Conservation (phyloP, 2,888 invertebrate genomes). For the Lepidochrysops patricia region DNA sequence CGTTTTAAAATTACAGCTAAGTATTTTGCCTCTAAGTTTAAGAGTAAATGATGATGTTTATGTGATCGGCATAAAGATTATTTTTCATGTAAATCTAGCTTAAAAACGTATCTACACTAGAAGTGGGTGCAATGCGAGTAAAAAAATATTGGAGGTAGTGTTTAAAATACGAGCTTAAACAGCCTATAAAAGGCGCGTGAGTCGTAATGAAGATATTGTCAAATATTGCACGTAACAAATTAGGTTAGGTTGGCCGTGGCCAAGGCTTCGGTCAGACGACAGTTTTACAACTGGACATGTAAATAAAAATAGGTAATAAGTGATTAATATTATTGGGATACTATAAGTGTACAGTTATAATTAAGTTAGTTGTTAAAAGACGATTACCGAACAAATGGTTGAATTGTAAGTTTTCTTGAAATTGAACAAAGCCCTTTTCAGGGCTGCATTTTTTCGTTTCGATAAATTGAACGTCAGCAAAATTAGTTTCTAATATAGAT, state of each 20-base stretch:
- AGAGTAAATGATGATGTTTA: no score
- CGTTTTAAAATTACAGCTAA: no score
- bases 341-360: conserved; percentile 2
- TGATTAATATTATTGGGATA: background rate
- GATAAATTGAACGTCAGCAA: background rate
- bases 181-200: background rate
- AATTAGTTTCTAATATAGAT: background rate
- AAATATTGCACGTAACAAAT: no score
- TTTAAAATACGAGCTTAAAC: background rate
- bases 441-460: conserved; percentile 4
- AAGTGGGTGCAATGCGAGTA: no score
- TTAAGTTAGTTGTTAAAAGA: background rate
- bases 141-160: background rate
- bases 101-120: no score
- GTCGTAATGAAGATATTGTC: no score
- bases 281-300: background rate
- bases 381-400: conserved; percentile 1
- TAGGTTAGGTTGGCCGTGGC: no score
- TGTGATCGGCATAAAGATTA: no score
- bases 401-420: background rate
- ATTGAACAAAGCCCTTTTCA: conserved; percentile 2
- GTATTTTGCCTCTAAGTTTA: no score
- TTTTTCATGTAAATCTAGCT: no score
- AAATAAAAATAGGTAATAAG: background rate
- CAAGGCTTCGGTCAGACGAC: no score